These are phyloP conservation scores for Trichomalopsis sarcophagae DNA, from an alignment of 1,140 invertebrate genomes.

Conservation along the genomic window DNA sequence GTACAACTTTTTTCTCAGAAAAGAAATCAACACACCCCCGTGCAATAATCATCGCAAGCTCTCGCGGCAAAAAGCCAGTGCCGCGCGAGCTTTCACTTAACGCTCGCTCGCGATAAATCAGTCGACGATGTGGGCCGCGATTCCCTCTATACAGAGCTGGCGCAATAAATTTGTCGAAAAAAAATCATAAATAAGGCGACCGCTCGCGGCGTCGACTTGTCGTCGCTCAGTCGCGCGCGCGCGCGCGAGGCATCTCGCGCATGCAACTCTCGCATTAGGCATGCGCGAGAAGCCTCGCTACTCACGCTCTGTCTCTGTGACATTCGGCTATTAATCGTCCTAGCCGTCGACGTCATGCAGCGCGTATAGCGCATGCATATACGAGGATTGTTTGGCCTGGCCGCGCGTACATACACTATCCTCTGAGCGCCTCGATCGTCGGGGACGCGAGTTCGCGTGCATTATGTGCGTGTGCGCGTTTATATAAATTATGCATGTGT, in stretches of 20 bases:
- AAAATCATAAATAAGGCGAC: conserved; percentile 38
- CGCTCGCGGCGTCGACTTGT: not conserved
- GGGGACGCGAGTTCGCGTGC: conserved; percentile 18
- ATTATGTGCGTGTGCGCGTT: not conserved
- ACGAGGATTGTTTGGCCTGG: not conserved
- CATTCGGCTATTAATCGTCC: conserved; percentile 59
- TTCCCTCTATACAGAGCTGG: not conserved
- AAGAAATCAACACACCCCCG: not conserved
- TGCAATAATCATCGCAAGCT: not conserved
- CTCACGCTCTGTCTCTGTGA: conserved; percentile 28
- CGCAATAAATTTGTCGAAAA: conserved; percentile 33
- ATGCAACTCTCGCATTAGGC: conserved; percentile 60
- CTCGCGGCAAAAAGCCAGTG: not conserved
- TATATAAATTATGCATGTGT: conserved; percentile 1
- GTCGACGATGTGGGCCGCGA: not conserved
- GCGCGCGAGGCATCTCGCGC: conserved; percentile 5
- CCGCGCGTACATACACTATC: conserved; percentile 8
- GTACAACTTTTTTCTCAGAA: not conserved
- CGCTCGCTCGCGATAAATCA: conserved; percentile 35
- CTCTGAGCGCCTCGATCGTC: conserved; percentile 43
- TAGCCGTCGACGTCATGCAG: not conserved
- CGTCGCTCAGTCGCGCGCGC: conserved; percentile 17
- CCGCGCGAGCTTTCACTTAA: not conserved
- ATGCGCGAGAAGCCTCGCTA: conserved; percentile 50
- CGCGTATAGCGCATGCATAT: not conserved